Conservation (phyloP, 2,113 vertebrate species). For the Camelus dromedarius region DNA sequence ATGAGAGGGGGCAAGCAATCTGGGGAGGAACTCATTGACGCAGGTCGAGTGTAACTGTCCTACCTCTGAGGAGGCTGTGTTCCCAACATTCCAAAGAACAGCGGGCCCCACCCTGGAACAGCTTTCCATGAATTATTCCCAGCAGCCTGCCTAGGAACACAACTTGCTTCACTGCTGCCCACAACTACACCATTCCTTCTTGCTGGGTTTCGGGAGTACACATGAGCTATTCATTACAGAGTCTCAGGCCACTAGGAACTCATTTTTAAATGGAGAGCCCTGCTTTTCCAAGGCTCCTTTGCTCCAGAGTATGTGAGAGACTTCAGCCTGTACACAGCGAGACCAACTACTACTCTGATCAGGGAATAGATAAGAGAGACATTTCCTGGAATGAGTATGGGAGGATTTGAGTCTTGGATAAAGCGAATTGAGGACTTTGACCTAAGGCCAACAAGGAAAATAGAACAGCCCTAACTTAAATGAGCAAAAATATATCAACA, state of each 20-base stretch:
- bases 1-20: not conserved
- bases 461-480: not conserved
- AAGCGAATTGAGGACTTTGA: slow-evolving; percentile 6
- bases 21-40: not conserved
- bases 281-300: not conserved
- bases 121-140: not conserved
- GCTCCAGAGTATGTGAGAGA: not conserved
- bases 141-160: not conserved
- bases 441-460: not conserved
- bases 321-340: not conserved
- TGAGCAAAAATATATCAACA: not conserved
- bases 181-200: not conserved
- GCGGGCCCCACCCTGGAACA: not conserved
- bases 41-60: not conserved
- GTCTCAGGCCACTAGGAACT: not conserved
- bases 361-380: not conserved
- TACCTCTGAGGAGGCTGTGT: not conserved
- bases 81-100: not conserved
- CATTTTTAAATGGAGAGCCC: not conserved
- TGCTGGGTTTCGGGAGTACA: not conserved
- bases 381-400: not conserved
- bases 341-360: not conserved
- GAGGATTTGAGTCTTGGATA: not conserved
- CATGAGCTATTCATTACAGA: slow-evolving; percentile 17
- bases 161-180: not conserved